Base-by-base conservation (phyloP, 2,113 vertebrate species). In the Panthera tigris region DNA sequence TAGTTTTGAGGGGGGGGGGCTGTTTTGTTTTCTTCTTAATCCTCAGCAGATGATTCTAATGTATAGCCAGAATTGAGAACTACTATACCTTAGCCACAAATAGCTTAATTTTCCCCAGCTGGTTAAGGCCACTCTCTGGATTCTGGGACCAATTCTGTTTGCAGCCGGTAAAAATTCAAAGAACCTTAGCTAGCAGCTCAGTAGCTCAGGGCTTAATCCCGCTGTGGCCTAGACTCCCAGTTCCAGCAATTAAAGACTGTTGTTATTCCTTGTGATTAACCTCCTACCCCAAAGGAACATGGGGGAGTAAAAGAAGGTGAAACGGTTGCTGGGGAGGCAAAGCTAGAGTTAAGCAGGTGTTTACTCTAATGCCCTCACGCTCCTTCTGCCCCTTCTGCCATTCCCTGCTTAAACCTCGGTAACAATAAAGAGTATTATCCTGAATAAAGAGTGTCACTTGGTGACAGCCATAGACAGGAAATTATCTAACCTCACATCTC, bases 201-300 rank as follows among this genome's bases (percentile, higher is more conserved):
- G 50, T 39, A 78, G 57, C 86, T 96, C 31, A 39, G 57, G 52
- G 41, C 89, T 84, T 97, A 97, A 91, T 91, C 73, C 76, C 96
- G 41, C n/a, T 4, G 92, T 89, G 92, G 31, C 94, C 83, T 95
- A 36, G 57, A 78, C 82, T 85, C 73, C 63, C 50, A 41, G 6
- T 36, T 84, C 31, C 33, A 61, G 2, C 93, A 83, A 96, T 97
- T 94, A 91, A 15, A 93, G 50, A 16, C 76, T 52, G 41, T 65
- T 66, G 66, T 83, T 83, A 10, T 57, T 95, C n/a, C 19, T 68
- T 50, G 18, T 85, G 50, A 68, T 78, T 85, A 91, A 89, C 5
- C 41, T 65, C 48, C 39, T 93, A 7, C 68, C 92, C 55, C 78
- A 74, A 41, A 82, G 95, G 81, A 89, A 45, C 13, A 14, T 5